phyloP scores from a whole-genome alignment of 2,113 vertebrate species.

The Erythrolamprus reginae region DNA sequence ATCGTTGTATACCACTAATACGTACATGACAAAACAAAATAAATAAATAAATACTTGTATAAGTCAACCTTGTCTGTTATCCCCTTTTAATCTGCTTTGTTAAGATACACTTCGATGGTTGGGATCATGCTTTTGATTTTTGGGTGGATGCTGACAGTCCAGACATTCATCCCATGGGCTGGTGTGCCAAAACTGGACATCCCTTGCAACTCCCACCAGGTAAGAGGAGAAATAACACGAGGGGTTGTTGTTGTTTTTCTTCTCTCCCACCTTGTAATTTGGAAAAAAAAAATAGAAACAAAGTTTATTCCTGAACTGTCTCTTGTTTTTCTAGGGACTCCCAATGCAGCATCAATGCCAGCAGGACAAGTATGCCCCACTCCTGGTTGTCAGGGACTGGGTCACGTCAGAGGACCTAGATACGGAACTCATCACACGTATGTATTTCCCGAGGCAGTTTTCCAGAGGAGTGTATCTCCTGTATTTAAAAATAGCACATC shows the following conservation, averaged over 20 bases:
- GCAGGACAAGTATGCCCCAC: slow-evolving; percentile 84
- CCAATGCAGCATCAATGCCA: slow-evolving; percentile 56
- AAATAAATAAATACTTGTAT: too few species aligned
- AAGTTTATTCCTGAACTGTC: neutral
- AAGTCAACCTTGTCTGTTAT: neutral
- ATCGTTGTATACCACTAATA: too few species aligned
- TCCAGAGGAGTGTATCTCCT: neutral
- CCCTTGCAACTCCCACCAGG: slow-evolving; percentile 78
- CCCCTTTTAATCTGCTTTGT: slow-evolving; percentile 25
- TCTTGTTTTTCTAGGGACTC: slow-evolving; percentile 42
- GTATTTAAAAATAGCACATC: neutral
- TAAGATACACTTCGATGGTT: slow-evolving; percentile 88
- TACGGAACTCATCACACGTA: slow-evolving; percentile 88
- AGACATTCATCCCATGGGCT: slow-evolving; percentile 84
- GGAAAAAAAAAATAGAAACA: too few species aligned
- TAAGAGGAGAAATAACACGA: slow-evolving; percentile 34
- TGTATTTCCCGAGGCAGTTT: slow-evolving; percentile 27
- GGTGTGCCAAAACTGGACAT: slow-evolving; percentile 89
- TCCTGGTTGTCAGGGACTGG: slow-evolving; percentile 81
- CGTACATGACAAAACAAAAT: too few species aligned
- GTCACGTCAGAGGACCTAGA: slow-evolving; percentile 82
- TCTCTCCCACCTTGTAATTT: too few species aligned
- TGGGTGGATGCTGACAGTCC: slow-evolving; percentile 85
- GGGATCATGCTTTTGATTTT: slow-evolving; percentile 81
- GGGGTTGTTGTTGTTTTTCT: neutral